A percentile compares a stretch with the other conserved stretches of the same genome.
phyloP scores from a whole-genome alignment of 2,113 vertebrate genomes.

The Ia io region DNA sequence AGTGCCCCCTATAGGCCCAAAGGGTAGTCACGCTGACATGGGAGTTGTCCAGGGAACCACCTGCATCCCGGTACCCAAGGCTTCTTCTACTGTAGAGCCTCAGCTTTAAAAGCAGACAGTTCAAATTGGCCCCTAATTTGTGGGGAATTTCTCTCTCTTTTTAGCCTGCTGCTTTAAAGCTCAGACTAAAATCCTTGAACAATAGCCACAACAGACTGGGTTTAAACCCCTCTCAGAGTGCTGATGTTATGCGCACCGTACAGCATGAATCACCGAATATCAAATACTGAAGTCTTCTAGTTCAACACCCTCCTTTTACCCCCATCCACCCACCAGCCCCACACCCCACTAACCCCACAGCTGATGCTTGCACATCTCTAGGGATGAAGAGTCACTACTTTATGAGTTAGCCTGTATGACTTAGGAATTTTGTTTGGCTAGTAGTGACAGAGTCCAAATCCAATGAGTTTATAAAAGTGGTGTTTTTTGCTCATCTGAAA shows the following conservation, averaged over 20 bases:
- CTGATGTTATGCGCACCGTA: fast-evolving
- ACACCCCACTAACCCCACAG: not conserved
- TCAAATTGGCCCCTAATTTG: not conserved
- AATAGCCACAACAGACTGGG: not conserved
- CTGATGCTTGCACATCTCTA: too few species aligned
- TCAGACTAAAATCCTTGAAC: not conserved
- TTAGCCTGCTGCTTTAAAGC: not conserved
- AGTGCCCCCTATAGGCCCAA: constrained; percentile 65
- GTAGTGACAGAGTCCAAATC: not conserved
- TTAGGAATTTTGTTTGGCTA: not conserved
- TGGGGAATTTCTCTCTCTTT: not conserved
- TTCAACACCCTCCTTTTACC: not conserved
- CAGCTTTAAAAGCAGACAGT: not conserved
- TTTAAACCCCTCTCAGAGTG: not conserved
- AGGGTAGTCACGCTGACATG: not conserved
- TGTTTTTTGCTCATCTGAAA: not conserved
- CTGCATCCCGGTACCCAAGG: not conserved
- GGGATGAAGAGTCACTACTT: not conserved
- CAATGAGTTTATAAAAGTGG: not conserved
- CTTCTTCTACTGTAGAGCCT: not conserved
- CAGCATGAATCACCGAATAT: not conserved
- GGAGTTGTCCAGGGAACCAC: not conserved
- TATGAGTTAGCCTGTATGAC: not conserved
- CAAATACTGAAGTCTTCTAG: not conserved
- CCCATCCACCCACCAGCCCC: fast-evolving